Conservation (phyloP, 2,113 vertebrate genomes). For the Hippocampus guttulatus region DNA sequence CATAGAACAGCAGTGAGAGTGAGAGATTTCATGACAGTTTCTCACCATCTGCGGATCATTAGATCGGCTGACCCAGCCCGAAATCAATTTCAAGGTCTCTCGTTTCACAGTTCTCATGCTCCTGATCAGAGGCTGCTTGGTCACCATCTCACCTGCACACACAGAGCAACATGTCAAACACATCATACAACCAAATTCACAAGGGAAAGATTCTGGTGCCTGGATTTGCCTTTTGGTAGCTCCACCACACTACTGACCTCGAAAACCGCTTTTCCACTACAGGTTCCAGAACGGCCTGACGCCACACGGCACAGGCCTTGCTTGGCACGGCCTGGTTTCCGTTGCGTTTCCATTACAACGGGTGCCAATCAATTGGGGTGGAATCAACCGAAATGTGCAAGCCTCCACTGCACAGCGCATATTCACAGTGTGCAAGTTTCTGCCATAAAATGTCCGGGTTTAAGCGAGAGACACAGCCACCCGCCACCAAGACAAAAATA, state of each 20-base stretch:
- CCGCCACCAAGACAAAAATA: too few species aligned
- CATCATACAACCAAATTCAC: neutral
- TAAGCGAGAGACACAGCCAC: too few species aligned
- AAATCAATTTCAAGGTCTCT: conserved; percentile 97
- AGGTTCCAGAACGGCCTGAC: too few species aligned
- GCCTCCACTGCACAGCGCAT: too few species aligned
- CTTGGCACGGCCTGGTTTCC: too few species aligned
- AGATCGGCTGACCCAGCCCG: conserved; percentile 98
- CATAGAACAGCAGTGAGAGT: neutral
- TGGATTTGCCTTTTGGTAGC: neutral
- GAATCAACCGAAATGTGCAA: too few species aligned
- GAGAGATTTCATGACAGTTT: neutral
- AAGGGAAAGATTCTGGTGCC: neutral
- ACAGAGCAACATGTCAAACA: conserved; percentile 11
- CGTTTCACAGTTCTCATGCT: conserved; percentile 99
- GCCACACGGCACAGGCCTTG: too few species aligned
- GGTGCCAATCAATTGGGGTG: too few species aligned
- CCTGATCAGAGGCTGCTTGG: conserved; percentile 95
- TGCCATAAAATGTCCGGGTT: too few species aligned
- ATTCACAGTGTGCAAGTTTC: too few species aligned
- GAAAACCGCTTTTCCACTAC: neutral
- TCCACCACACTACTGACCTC: neutral
- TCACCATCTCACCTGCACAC: conserved; percentile 93
- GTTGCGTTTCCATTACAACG: too few species aligned
- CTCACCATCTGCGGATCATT: conserved; percentile 98